Conservation (phyloP, 2,113 vertebrate species). For the Cervus canadensis region DNA sequence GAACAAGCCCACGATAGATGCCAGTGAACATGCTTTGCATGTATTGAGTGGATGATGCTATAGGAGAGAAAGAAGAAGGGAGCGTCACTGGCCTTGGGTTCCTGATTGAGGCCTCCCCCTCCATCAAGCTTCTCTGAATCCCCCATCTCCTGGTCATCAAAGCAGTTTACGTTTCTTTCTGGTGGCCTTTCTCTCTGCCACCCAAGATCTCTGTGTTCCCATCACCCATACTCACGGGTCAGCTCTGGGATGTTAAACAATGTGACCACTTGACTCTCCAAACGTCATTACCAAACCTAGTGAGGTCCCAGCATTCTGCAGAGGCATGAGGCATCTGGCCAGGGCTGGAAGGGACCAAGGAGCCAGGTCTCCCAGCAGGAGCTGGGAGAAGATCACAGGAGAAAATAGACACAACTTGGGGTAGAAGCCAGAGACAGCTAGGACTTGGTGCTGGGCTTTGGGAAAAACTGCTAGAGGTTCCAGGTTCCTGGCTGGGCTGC, state of each 20-base stretch:
- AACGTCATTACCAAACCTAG: neutral
- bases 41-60: neutral
- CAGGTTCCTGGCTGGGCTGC: neutral
- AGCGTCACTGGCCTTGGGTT: neutral
- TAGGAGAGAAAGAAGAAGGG: neutral
- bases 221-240: neutral
- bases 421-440: neutral
- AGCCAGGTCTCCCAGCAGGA: neutral
- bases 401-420: neutral
- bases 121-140: neutral
- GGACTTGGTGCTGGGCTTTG: neutral
- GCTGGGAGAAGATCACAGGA: neutral
- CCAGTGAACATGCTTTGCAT: neutral
- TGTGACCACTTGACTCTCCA: neutral
- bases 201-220: neutral
- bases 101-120: neutral
- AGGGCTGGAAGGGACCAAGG: neutral
- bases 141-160: neutral
- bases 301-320: fast-evolving
- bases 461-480: neutral
- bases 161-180: neutral
- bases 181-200: neutral
- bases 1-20: neutral
- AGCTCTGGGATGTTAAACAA: neutral
- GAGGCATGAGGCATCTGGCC: neutral